Percentiles rank a stretch among this genome's conserved stretches.
phyloP scores from a whole-genome alignment of 1,140 invertebrate species.

The Cepaea nemoralis region DNA sequence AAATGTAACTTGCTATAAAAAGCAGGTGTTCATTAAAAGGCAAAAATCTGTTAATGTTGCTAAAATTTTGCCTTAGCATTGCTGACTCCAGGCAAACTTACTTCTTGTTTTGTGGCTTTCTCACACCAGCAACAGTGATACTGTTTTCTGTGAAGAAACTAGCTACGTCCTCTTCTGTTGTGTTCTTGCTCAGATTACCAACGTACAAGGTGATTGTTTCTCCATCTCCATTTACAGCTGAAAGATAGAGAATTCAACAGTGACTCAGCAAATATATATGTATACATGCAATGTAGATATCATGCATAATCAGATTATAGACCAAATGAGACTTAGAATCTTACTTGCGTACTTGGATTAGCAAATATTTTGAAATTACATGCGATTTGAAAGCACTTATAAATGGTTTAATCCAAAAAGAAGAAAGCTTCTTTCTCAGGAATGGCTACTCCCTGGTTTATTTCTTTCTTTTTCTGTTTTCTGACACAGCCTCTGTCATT shows the following conservation, averaged over 20 bases:
- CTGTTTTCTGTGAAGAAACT: constrained; percentile 23
- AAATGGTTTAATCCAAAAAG: no score
- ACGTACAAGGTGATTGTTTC: constrained; percentile 18
- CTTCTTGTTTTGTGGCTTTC: constrained; percentile 15
- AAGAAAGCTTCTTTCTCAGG: no score
- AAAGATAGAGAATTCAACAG: background rate
- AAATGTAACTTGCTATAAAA: constrained; percentile 14
- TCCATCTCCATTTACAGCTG: constrained; percentile 11
- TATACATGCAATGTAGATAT: no score
- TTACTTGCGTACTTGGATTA: no score
- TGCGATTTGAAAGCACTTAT: no score
- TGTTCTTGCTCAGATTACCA: constrained; percentile 20
- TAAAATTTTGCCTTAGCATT: no score
- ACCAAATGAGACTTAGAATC: no score
- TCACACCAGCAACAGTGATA: background rate
- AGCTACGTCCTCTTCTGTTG: constrained; percentile 12
- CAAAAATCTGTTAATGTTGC: no score
- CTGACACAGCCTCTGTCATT: no score
- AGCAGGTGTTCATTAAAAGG: no score
- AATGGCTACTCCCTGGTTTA: background rate
- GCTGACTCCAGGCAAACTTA: no score
- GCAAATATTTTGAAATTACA: no score
- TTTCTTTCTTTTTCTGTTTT: background rate
- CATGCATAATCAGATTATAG: background rate
- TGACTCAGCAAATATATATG: background rate